A percentile compares a stretch with the other conserved stretches of the same genome.
These are phyloP conservation scores for Pavo muticus DNA, from an alignment of 2,113 vertebrate genomes.

Conservation along the genomic window DNA sequence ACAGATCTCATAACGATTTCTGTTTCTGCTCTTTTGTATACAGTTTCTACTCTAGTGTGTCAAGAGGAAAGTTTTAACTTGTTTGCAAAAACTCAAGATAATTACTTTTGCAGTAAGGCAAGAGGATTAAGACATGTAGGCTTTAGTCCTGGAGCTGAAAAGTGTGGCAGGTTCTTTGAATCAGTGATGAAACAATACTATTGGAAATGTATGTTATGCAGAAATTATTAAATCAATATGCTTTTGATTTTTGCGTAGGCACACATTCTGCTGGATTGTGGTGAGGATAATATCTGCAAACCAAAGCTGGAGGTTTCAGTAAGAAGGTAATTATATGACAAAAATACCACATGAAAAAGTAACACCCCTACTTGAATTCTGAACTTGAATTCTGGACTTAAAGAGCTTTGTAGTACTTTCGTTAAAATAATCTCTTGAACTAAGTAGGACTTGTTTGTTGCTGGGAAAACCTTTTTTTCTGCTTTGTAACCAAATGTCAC, in stretches of 20 bases:
- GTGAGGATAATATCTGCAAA: slow-evolving; percentile 94
- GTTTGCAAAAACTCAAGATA: background rate
- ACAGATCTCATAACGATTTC: background rate
- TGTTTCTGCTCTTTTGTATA: background rate
- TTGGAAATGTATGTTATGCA: background rate
- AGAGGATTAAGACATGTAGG: background rate
- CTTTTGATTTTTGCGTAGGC: slow-evolving; percentile 77
- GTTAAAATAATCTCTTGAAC: background rate
- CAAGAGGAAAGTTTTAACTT: background rate
- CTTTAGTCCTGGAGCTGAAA: background rate
- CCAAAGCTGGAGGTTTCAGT: slow-evolving; percentile 90
- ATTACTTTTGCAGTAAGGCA: background rate
- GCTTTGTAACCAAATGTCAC: background rate
- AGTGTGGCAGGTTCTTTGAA: background rate
- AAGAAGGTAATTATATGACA: slow-evolving; percentile 79
- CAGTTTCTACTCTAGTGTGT: background rate
- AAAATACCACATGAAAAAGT: background rate
- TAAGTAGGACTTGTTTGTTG: background rate
- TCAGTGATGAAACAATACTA: background rate
- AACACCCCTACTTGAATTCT: background rate
- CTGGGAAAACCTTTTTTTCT: background rate
- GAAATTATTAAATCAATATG: background rate
- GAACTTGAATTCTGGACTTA: background rate
- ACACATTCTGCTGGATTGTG: slow-evolving; percentile 95
- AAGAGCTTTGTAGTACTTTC: background rate